These are phyloP conservation scores for Encarsia formosa DNA, from an alignment of 2,888 invertebrate genomes.

Conservation along the genomic window DNA sequence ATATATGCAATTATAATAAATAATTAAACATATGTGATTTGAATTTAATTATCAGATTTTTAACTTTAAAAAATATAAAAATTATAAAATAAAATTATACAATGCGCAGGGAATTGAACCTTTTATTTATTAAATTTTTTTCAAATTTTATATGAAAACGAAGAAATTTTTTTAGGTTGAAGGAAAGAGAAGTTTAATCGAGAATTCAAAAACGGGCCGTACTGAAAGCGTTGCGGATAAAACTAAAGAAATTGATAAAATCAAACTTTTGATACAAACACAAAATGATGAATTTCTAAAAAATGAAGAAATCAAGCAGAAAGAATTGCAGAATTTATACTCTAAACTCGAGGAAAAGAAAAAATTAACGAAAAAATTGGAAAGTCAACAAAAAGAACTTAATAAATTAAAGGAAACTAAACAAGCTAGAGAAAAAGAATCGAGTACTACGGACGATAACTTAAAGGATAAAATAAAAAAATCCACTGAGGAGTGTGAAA, in stretches of 20 bases:
- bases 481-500: conserved; percentile 1
- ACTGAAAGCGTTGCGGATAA: conserved; percentile 6
- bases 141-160: no score
- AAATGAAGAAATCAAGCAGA: conserved; percentile 14
- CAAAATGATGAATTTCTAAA: conserved; percentile 5
- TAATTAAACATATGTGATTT: no score
- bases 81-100: no score
- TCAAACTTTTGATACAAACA: conserved; percentile 2
- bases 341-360: conserved; percentile 1
- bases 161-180: conserved; percentile 9
- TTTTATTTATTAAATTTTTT: no score
- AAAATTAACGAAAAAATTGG: background rate
- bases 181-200: background rate
- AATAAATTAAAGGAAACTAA: conserved; percentile 4
- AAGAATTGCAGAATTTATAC: conserved; percentile 2
- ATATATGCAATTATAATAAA: no score
- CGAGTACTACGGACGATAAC: no score
- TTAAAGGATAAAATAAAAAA: conserved; percentile 6
- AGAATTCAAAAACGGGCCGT: conserved; percentile 3
- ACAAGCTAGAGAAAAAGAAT: no score
- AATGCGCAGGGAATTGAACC: no score
- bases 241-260: conserved; percentile 1
- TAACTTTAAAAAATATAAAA: no score
- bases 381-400: conserved; percentile 2
- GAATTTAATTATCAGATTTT: no score